Conservation (phyloP, 2,113 vertebrate genomes). For the Barnardius zonarius region DNA sequence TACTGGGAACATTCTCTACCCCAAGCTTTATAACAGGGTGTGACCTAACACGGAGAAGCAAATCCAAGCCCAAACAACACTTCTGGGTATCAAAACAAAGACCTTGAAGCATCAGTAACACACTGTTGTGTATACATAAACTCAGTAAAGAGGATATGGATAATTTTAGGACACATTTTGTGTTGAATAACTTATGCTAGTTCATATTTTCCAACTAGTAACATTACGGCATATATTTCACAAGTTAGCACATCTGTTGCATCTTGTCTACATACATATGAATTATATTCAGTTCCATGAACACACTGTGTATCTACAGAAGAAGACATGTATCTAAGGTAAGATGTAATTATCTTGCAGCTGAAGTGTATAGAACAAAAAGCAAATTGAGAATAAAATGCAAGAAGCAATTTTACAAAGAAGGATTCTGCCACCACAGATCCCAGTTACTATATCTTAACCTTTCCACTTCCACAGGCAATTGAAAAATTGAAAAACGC, state of each 20-base stretch:
- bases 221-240: slow-evolving; percentile 17
- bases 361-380: slow-evolving; percentile 13
- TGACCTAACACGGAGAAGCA: neutral
- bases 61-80: slow-evolving; percentile 29
- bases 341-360: neutral
- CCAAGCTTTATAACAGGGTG: neutral
- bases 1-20: neutral
- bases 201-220: slow-evolving; percentile 16
- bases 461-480: neutral
- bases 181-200: neutral
- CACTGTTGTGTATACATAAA: neutral
- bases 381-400: neutral
- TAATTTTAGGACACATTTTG: slow-evolving; percentile 17
- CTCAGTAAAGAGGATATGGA: slow-evolving; percentile 14
- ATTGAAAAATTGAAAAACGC: slow-evolving; percentile 43
- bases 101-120: neutral
- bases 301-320: neutral
- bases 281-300: neutral
- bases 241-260: neutral
- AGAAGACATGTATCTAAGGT: neutral
- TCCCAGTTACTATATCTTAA: slow-evolving; percentile 5
- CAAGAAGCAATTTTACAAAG: neutral
- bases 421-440: slow-evolving; percentile 4
- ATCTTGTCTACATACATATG: neutral
- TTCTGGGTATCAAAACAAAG: slow-evolving; percentile 13